A percentile compares a stretch with the other conserved stretches of the same genome.
These are phyloP conservation scores for Leptinotarsa haldemani DNA, from an alignment of 2,888 invertebrate species.

Conservation along the genomic window DNA sequence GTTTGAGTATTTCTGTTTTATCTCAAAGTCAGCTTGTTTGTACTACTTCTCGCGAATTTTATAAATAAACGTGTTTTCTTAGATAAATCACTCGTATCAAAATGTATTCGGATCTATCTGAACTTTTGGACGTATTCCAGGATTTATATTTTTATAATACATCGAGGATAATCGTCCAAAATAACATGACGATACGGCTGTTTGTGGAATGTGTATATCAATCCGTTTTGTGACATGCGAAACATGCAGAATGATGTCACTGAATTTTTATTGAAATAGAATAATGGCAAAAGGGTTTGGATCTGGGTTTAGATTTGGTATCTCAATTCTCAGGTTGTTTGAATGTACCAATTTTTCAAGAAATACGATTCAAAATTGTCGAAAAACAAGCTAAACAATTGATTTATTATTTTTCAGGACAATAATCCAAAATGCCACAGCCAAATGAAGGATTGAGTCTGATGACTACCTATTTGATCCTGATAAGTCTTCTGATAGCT, in stretches of 20 bases:
- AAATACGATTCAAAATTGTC: not conserved
- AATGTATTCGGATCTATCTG: conserved; percentile 10
- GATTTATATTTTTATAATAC: conserved; percentile 25
- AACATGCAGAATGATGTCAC: not conserved
- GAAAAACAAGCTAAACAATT: not conserved
- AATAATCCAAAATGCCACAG: conserved; percentile 46
- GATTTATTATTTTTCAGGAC: conserved; percentile 33
- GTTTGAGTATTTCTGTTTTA: not conserved
- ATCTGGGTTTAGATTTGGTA: too few species aligned
- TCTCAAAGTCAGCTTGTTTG: not conserved
- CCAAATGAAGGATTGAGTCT: conserved; percentile 51
- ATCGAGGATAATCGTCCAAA: conserved; percentile 25
- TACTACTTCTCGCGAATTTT: conserved; percentile 1
- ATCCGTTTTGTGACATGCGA: conserved; percentile 10
- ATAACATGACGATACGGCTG: conserved; percentile 23
- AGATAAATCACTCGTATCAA: conserved; percentile 13
- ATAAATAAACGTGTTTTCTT: conserved; percentile 21
- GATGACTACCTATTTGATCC: conserved; percentile 52
- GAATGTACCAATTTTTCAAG: not conserved
- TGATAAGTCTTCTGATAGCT: conserved; percentile 51
- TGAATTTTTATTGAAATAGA: not conserved
- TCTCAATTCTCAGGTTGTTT: not conserved
- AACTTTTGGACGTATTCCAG: conserved; percentile 35
- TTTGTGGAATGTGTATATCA: conserved; percentile 16
- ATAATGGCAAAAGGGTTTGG: not conserved